Conservation (phyloP, 2,888 invertebrate species). For the Cybosia mesomella region DNA sequence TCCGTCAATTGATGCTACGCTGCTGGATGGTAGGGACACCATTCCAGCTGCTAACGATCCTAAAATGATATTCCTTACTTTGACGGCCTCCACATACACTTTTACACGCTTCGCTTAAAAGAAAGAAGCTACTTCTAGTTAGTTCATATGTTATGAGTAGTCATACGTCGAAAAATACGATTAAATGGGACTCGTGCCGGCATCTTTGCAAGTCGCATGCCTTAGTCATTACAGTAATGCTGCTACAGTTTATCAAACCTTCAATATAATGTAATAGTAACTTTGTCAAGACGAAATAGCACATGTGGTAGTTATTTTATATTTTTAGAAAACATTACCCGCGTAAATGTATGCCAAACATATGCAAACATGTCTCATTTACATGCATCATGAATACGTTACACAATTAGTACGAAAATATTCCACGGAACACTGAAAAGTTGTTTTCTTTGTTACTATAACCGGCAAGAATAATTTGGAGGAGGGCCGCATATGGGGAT, state of each 20-base stretch:
- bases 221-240: background rate
- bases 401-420: slow-evolving; percentile 34
- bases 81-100: too few species aligned
- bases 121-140: too few species aligned
- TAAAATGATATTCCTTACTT: too few species aligned
- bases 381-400: slow-evolving; percentile 39
- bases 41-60: too few species aligned
- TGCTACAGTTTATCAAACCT: background rate
- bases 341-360: slow-evolving; percentile 46
- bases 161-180: too few species aligned
- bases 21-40: too few species aligned
- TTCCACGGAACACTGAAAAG: slow-evolving; percentile 10
- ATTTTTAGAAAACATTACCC: slow-evolving; percentile 43
- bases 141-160: too few species aligned
- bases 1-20: too few species aligned
- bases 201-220: background rate
- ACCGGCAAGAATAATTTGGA: background rate
- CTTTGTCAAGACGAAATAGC: slow-evolving; percentile 26
- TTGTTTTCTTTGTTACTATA: background rate
- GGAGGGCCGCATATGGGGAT: background rate
- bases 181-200: too few species aligned
- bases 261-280: background rate
- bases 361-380: slow-evolving; percentile 44
- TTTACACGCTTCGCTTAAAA: too few species aligned
- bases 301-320: slow-evolving; percentile 36